Percentiles rank a stretch among this genome's conserved stretches.
Evolutionary conservation across 1,140 invertebrate genomes (phyloP).

Genomic region (Trachelipus rathkii): DNA sequence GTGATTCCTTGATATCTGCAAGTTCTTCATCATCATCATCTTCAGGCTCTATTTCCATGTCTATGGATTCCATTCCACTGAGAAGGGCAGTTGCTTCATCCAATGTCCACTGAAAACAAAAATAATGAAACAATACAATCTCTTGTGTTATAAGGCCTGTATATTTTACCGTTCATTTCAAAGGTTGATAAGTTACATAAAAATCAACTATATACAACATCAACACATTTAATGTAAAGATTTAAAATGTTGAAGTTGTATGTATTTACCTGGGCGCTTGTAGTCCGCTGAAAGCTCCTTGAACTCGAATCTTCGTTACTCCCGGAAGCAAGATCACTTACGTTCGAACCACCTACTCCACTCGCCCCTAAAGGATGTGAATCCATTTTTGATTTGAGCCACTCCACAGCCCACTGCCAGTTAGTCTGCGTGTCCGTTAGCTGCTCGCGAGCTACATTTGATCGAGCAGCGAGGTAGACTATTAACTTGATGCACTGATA

Average conservation of each 20-base stretch:
- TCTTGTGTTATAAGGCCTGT: too few relatives aligned
- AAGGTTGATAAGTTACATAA: too few relatives aligned
- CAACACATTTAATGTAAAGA: neutral
- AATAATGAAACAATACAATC: neutral
- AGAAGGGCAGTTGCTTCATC: constrained; percentile 47
- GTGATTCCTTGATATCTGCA: constrained; percentile 41
- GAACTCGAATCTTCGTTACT: constrained; percentile 55
- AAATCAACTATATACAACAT: too few relatives aligned
- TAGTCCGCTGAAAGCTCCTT: constrained; percentile 55
- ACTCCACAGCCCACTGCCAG: constrained; percentile 57
- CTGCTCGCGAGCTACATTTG: constrained; percentile 52
- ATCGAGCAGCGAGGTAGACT: constrained; percentile 52
- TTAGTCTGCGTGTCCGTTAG: constrained; percentile 51
- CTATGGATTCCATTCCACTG: constrained; percentile 43
- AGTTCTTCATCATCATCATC: constrained; percentile 35
- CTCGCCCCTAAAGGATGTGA: constrained; percentile 49
- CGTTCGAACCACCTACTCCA: constrained; percentile 8
- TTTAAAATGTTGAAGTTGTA: neutral
- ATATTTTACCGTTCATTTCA: too few relatives aligned
- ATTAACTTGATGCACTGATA: constrained; percentile 57
- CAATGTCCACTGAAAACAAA: constrained; percentile 42
- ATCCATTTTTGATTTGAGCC: constrained; percentile 55
- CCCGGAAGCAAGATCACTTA: constrained; percentile 32
- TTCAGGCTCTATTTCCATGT: constrained; percentile 41
- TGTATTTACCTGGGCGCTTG: constrained; percentile 53